These are phyloP conservation scores for Pseudonaja textilis DNA, from an alignment of 2,113 vertebrate species.

Conservation along the genomic window DNA sequence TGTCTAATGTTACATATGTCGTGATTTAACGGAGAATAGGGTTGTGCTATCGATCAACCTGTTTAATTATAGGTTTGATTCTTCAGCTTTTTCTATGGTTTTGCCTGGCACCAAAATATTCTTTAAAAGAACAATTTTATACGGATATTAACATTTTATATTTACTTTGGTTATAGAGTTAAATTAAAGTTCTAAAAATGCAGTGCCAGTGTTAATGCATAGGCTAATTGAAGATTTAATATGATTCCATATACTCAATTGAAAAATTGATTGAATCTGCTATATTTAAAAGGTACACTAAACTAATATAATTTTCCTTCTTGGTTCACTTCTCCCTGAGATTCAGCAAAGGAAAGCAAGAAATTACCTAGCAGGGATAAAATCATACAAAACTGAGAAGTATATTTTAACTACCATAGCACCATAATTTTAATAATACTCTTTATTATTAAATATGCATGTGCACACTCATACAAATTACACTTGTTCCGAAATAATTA, in stretches of 20 bases:
- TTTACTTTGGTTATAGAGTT: slow-evolving; percentile 17
- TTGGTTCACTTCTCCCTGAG: slow-evolving; percentile 43
- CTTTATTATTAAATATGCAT: neutral
- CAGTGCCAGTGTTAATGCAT: slow-evolving; percentile 39
- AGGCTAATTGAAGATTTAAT: slow-evolving; percentile 58
- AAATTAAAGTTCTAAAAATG: slow-evolving; percentile 56
- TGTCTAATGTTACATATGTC: neutral
- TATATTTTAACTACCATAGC: slow-evolving; percentile 4
- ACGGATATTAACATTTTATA: slow-evolving; percentile 23
- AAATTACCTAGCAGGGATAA: slow-evolving; percentile 49
- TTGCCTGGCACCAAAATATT: slow-evolving; percentile 9
- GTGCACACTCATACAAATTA: neutral
- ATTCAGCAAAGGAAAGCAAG: slow-evolving; percentile 53
- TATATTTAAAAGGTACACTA: slow-evolving; percentile 37
- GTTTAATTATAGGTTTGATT: neutral
- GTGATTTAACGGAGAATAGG: neutral
- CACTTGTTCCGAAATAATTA: neutral
- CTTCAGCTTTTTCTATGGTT: neutral
- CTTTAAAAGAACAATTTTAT: slow-evolving; percentile 32
- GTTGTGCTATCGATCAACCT: neutral
- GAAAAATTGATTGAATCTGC: slow-evolving; percentile 56
- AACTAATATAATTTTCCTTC: slow-evolving; percentile 25
- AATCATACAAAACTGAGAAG: slow-evolving; percentile 37
- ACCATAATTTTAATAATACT: neutral
- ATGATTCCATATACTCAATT: slow-evolving; percentile 41